These are phyloP conservation scores for Narcine bancroftii DNA, from an alignment of 2,113 vertebrate genomes.

Conservation along the genomic window DNA sequence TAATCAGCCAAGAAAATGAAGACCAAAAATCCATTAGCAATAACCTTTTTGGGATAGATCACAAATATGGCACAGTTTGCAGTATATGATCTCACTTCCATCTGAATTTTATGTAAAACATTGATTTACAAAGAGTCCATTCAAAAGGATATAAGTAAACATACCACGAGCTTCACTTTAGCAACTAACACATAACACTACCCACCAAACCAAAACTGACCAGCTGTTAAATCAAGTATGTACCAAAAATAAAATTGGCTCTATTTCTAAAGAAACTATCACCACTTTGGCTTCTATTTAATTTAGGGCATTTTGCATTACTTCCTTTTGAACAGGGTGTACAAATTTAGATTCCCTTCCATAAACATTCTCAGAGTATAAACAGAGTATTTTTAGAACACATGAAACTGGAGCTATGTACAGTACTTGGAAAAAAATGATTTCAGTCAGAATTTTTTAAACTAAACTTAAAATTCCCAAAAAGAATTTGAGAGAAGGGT, in stretches of 20 bases:
- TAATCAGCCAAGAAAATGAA: no score
- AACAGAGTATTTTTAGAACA: neutral
- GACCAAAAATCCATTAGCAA: no score
- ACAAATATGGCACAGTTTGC: no score
- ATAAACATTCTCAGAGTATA: neutral
- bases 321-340: neutral
- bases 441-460: neutral
- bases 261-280: neutral
- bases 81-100: no score
- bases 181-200: neutral
- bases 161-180: neutral
- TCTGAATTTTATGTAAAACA: no score
- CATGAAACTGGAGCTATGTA: neutral
- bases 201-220: neutral
- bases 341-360: neutral
- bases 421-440: neutral
- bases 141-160: neutral
- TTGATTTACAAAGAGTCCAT: no score
- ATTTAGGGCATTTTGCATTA: neutral
- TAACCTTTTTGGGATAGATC: no score
- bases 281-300: neutral
- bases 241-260: neutral
- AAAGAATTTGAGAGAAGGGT: no score
- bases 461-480: no score
- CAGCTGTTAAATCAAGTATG: neutral